phyloP scores from a whole-genome alignment of 2,113 vertebrate species.

The Glaucomys volans region DNA sequence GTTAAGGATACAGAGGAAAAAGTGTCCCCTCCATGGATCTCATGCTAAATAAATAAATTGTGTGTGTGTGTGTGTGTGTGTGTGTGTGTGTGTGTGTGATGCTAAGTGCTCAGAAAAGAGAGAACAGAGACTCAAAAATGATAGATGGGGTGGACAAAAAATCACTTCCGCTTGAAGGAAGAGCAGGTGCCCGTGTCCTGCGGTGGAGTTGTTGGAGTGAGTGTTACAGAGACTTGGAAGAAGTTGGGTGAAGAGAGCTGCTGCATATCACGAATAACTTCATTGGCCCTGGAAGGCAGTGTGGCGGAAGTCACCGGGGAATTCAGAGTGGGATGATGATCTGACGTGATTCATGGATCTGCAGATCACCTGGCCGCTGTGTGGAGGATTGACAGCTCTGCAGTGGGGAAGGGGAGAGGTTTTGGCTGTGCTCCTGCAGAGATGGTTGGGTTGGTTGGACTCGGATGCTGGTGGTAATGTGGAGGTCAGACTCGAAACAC shows the following conservation, averaged over 20 bases:
- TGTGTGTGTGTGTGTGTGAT: neutral
- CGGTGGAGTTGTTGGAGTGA: neutral
- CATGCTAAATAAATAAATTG: neutral
- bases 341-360: neutral
- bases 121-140: neutral
- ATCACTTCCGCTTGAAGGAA: neutral
- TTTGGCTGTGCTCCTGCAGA: neutral
- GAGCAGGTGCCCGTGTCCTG: neutral
- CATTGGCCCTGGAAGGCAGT: neutral
- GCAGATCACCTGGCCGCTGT: fast-evolving
- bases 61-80: too few relatives aligned
- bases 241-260: neutral
- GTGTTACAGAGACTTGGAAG: fast-evolving
- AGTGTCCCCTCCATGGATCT: neutral
- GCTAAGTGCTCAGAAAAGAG: neutral
- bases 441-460: neutral
- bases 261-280: fast-evolving
- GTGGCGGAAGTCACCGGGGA: neutral
- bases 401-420: neutral
- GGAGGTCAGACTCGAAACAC: neutral
- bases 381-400: neutral
- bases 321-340: too few relatives aligned
- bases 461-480: too few relatives aligned
- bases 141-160: neutral
- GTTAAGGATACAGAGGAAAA: neutral